Evolutionary conservation across 2,113 vertebrate species (phyloP), one percentile per base, ranked within the genome.

Genomic region (Fulica atra): DNA sequence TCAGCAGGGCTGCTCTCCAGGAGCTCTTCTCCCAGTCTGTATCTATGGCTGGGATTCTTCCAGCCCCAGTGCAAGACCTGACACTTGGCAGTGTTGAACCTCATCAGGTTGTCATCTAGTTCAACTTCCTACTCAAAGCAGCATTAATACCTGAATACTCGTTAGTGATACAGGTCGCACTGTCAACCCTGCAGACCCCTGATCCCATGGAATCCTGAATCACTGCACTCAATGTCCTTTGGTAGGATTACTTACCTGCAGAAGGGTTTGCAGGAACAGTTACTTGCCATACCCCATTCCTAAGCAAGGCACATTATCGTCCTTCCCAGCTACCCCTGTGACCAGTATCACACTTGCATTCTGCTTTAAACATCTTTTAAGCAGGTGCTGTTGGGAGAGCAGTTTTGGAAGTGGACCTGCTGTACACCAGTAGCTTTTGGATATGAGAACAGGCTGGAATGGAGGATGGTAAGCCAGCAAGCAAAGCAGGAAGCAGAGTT

Each of bases 171-270:
- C 51, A 78, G 76, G 80, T 78, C 11, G 3, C 65, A 81, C 92
- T 88, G 71, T 70, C 86, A 90, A 86, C 79, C 89, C 82, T 93
- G 74, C 64, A 85, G 88, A 56, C 40, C 46, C 80, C 59, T 96
- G 93, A 95, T 94, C 63, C 0, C 56, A 31, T 73, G 90, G 94
- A 93, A 96, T 95, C 93, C 82, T 94, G 83, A 63, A 89, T 90
- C 85, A 93, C 93, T 51, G 76, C 60, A 90, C 82, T 96, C 92
- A 92, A 83, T 26, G 77, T 79, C 90, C 88, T 95, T 92, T 95
- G 93, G 93, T 40, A 82, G 88, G 91, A 96, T 83, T 96, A 95
- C 60, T 95, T 63, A 80, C 86, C 71, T 93, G 74, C 90, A 88
- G 54, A 92, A 68, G 59, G 35, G 51, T 51, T 88, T 92, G 56